A percentile compares a stretch with the other conserved stretches of the same genome.
phyloP scores from a whole-genome alignment of 2,888 invertebrate genomes.

The Phalangium opilio region DNA sequence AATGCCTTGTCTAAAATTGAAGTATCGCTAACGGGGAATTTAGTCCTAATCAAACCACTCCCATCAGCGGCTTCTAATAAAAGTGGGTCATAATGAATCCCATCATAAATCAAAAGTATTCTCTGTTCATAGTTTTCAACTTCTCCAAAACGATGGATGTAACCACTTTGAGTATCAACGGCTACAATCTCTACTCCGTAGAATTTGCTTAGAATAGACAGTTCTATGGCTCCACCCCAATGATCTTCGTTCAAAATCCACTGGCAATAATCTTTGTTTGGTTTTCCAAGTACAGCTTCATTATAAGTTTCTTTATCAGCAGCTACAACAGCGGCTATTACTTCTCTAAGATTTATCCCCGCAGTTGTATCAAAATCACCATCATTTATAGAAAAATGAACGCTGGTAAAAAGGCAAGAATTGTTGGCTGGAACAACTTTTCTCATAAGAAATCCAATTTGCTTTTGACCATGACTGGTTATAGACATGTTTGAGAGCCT shows the following conservation, averaged over 20 bases:
- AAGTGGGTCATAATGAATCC: conserved; percentile 89
- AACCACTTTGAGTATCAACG: conserved; percentile 74
- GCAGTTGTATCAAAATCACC: conserved; percentile 55
- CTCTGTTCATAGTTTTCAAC: conserved; percentile 67
- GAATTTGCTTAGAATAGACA: conserved; percentile 66
- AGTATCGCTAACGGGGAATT: conserved; percentile 60
- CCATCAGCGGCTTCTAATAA: conserved; percentile 58
- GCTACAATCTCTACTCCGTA: conserved; percentile 85
- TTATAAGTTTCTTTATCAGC: conserved; percentile 60
- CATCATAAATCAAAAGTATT: conserved; percentile 81
- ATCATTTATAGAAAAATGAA: conserved; percentile 45
- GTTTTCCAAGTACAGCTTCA: conserved; percentile 60
- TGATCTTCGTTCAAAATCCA: conserved; percentile 80
- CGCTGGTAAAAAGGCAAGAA: conserved; percentile 86
- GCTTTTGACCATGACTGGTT: not conserved
- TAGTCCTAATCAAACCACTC: conserved; percentile 48
- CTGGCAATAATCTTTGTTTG: conserved; percentile 54
- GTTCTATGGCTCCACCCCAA: conserved; percentile 94
- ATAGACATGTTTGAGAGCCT: not conserved
- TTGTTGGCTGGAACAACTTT: conserved; percentile 90
- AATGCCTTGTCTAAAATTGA: conserved; percentile 60
- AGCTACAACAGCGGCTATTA: conserved; percentile 69
- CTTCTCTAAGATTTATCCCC: conserved; percentile 60
- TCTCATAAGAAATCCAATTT: conserved; percentile 59
- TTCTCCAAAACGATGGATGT: conserved; percentile 80